phyloP scores from a whole-genome alignment of 2,797 vertebrate species.

The Acomys russatus region DNA sequence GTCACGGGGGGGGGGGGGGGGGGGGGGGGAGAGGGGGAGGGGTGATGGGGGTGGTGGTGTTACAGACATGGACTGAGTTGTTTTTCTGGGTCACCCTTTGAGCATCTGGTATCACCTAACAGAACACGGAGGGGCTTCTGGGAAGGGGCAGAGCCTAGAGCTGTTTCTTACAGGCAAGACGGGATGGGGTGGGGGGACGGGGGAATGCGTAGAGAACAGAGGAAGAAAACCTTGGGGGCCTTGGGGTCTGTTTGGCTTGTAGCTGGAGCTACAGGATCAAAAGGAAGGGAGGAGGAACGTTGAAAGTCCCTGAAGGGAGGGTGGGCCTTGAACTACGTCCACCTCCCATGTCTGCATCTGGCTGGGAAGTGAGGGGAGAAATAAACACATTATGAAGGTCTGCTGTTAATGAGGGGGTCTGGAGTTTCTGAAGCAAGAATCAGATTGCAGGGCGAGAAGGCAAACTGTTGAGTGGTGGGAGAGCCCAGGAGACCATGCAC shows the following conservation, averaged over 20 bases:
- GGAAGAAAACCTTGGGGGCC: not conserved
- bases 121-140: not conserved
- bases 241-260: not conserved
- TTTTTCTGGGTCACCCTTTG: not conserved
- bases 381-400: not conserved
- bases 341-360: not conserved
- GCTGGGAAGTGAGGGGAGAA: not conserved
- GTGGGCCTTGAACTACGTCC: not conserved
- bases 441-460: not conserved
- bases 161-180: not conserved
- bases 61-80: not conserved
- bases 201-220: not conserved
- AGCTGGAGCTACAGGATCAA: not conserved
- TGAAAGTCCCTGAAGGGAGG: not conserved
- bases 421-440: conserved; percentile 25
- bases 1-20: no score
- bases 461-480: not conserved
- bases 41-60: no score
- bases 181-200: not conserved
- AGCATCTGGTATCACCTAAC: not conserved
- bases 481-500: not conserved
- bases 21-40: no score
- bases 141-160: not conserved
- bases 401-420: not conserved
- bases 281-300: not conserved